Evolutionary conservation across 2,113 vertebrate species (phyloP).

Genomic region (Thinocorus orbignyianus): DNA sequence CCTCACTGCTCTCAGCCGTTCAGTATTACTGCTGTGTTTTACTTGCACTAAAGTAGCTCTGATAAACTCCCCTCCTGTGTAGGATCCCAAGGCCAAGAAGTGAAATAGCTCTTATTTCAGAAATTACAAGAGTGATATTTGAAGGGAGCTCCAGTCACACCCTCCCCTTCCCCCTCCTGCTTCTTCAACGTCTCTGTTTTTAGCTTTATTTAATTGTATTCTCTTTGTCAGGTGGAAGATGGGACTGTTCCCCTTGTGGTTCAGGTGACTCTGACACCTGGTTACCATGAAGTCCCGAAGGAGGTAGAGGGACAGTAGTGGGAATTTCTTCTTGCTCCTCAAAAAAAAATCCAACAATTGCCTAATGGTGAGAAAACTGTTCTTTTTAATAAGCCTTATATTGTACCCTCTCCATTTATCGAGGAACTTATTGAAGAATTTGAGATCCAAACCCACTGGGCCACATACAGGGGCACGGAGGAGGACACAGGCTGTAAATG

Average conservation of each 20-base stretch:
- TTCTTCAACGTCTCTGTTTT: neutral
- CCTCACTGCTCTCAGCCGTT: neutral
- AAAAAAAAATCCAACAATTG: neutral
- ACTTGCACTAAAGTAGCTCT: neutral
- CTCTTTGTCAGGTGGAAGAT: conserved; percentile 66
- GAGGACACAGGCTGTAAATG: neutral
- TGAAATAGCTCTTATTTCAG: neutral
- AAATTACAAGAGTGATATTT: neutral
- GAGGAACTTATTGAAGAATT: neutral
- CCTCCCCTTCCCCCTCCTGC: too few species aligned
- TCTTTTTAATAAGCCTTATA: neutral
- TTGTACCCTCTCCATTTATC: accelerated
- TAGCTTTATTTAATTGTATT: neutral
- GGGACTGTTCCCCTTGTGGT: conserved; percentile 28
- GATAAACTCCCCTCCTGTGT: neutral
- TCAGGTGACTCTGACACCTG: conserved; percentile 55
- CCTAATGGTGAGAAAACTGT: conserved; percentile 84
- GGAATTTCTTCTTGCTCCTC: conserved; percentile 74
- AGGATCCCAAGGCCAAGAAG: neutral
- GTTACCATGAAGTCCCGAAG: conserved; percentile 80
- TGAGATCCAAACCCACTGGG: neutral
- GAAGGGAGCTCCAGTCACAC: neutral
- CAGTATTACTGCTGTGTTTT: neutral
- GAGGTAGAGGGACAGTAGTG: conserved; percentile 80
- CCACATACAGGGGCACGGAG: accelerated